phyloP scores from a whole-genome alignment of 2,888 invertebrate genomes.

The Orchestes rusci region DNA sequence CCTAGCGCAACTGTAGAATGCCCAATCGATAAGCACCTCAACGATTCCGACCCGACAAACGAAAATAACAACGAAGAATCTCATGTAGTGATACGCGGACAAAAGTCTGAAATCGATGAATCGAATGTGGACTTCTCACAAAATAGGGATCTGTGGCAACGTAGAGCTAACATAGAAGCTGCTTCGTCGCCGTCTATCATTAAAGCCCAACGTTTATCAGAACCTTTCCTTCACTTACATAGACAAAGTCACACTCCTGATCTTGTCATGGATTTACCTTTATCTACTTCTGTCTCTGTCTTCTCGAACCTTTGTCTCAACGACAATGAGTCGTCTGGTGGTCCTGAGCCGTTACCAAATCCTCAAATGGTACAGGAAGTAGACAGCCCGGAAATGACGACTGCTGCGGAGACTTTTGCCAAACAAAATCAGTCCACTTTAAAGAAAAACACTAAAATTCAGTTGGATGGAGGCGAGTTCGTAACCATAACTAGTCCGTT shows the following conservation, averaged over 20 bases:
- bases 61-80: slow-evolving; percentile 14
- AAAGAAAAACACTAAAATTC: slow-evolving; percentile 58
- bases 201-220: slow-evolving; percentile 42
- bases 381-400: slow-evolving; percentile 58
- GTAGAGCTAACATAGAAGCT: slow-evolving; percentile 50
- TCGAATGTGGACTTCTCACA: slow-evolving; percentile 45
- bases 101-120: slow-evolving; percentile 36
- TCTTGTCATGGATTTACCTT: slow-evolving; percentile 77
- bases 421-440: slow-evolving; percentile 72
- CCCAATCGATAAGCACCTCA: too few species aligned
- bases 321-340: slow-evolving; percentile 28
- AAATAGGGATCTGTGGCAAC: slow-evolving; percentile 57
- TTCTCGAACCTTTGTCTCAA: slow-evolving; percentile 40
- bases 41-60: too few species aligned
- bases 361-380: slow-evolving; percentile 23
- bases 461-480: slow-evolving; percentile 35
- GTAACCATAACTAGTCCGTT: slow-evolving; percentile 38
- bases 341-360: too few species aligned
- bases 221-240: slow-evolving; percentile 34
- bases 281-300: slow-evolving; percentile 41
- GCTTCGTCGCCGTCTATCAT: slow-evolving; percentile 33
- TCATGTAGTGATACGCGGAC: slow-evolving; percentile 9
- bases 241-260: slow-evolving; percentile 63
- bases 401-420: slow-evolving; percentile 70
- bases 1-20: too few species aligned